Evolutionary conservation across 2,888 invertebrate species (phyloP), one percentile per base, ranked within the genome.

Genomic region (Melikaiella ostensackeni): DNA sequence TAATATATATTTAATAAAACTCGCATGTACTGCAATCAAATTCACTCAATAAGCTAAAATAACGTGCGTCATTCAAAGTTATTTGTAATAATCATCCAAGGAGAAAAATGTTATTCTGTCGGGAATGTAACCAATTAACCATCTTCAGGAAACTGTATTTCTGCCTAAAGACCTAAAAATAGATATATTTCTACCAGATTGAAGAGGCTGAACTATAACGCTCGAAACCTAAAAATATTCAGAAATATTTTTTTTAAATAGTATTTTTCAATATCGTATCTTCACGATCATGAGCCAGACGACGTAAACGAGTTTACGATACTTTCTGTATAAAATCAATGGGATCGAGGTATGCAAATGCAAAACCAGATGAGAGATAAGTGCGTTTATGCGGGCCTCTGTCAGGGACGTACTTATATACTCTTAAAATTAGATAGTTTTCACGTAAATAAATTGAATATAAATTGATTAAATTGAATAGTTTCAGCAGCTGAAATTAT

Each of bases 251-350:
- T 46, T 27, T 66, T n/a, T 16, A 8, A 42, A 35, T 3, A 63
- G 13, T 19, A 27, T 38, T 46, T 46, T 24, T 21, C 2, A 66
- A 27, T 38, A 16, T 42, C 7, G 1, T 24, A 13, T 27, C 66
- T 46, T 70, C 66, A 66, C 7, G 27, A 27, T 46, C 46, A 27
- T 42, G 66, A 46, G 46, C 13, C 13, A 19, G 19, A 66, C 27
- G 50, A 46, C 70, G 30, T 33, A 50, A 70, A 70, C 70, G 27
- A 30, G 70, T 70, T 70, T 70, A 70, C 50, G 70, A 70, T 70
- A 70, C 50, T n/a, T 70, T 66, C 46, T 70, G 46, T 70, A 70
- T 70, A 70, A 70, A 70, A 70, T 70, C 70, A 70, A 70, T 70
- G 27, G 50, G 46, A 50, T 70, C 50, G 19, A 30, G 70, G 70